Conservation (phyloP, 2,797 vertebrate species). For the Microchirus variegatus region DNA sequence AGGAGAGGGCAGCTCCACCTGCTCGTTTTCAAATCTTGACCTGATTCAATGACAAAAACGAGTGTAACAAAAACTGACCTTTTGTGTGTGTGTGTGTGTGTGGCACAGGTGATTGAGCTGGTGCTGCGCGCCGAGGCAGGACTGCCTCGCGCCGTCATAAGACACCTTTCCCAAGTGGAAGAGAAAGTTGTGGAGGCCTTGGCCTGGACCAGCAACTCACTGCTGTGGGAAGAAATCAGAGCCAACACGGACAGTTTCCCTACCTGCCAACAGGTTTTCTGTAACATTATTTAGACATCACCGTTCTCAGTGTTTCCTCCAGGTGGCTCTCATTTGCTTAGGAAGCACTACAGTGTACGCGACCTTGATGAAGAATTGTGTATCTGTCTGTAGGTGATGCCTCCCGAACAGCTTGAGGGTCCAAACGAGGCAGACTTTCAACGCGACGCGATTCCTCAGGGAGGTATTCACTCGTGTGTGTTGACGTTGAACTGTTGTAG, state of each 20-base stretch:
- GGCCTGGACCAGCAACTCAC: conserved; percentile 85
- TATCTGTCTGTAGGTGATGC: conserved; percentile 78
- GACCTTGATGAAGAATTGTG: conserved; percentile 8
- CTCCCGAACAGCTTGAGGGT: conserved; percentile 77
- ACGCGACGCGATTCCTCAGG: neutral
- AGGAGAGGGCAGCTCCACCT: too few relatives aligned
- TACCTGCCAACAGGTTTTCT: conserved; percentile 84
- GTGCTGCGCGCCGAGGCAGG: conserved; percentile 81
- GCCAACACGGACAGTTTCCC: conserved; percentile 81
- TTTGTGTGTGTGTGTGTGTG: neutral
- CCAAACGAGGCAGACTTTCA: neutral
- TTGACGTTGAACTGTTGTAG: conserved; percentile 35
- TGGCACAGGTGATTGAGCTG: conserved; percentile 83
- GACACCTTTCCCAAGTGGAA: conserved; percentile 82
- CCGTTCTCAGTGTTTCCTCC: neutral
- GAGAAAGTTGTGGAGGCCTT: conserved; percentile 85
- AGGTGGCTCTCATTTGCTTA: too few relatives aligned
- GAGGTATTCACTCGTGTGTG: conserved; percentile 47
- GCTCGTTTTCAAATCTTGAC: neutral
- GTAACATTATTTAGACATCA: neutral
- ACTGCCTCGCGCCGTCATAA: conserved; percentile 76
- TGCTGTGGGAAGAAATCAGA: conserved; percentile 83
- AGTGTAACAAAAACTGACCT: too few relatives aligned
- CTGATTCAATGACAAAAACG: neutral
- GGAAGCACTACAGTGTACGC: fast-evolving